These are phyloP conservation scores for Bagarius yarrelli DNA, from an alignment of 2,113 vertebrate species.

Conservation along the genomic window DNA sequence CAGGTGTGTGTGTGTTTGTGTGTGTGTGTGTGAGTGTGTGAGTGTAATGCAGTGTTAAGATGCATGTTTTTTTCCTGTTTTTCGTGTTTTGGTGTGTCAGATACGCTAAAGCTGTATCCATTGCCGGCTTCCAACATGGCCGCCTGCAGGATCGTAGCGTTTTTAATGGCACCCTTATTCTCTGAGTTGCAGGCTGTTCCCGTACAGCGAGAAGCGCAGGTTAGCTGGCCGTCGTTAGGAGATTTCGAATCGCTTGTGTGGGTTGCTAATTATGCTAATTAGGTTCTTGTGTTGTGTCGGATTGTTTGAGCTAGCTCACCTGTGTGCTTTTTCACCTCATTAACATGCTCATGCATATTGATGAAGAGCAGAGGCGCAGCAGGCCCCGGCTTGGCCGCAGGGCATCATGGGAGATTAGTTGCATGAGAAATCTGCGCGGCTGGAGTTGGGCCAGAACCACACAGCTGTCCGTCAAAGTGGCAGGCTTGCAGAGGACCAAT, in stretches of 20 bases:
- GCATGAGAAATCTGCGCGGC: conserved; percentile 78
- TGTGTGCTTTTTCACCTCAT: conserved; percentile 63
- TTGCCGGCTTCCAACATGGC: background rate
- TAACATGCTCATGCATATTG: conserved; percentile 77
- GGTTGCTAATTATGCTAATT: conserved; percentile 52
- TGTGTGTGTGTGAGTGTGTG: conserved; percentile 38
- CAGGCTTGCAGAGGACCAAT: conserved; percentile 37
- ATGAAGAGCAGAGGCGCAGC: conserved; percentile 63
- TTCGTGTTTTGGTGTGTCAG: conserved; percentile 3
- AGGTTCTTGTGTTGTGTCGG: conserved; percentile 59
- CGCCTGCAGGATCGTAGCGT: background rate
- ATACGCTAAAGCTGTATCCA: background rate
- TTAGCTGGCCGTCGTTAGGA: conserved; percentile 49
- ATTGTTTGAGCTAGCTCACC: conserved; percentile 65
- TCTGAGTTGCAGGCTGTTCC: background rate
- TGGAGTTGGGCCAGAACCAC: conserved; percentile 59
- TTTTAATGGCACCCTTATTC: background rate
- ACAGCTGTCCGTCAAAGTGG: conserved; percentile 53
- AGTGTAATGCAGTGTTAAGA: conserved; percentile 3
- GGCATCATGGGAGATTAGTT: conserved; percentile 83
- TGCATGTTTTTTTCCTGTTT: conserved; percentile 32
- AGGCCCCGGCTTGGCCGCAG: conserved; percentile 65
- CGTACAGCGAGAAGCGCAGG: conserved; percentile 2
- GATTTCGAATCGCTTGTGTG: conserved; percentile 40
- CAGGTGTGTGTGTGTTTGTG: conserved; percentile 8